These are phyloP conservation scores for Lethrus apterus DNA, from an alignment of 1,140 invertebrate genomes.

Conservation along the genomic window DNA sequence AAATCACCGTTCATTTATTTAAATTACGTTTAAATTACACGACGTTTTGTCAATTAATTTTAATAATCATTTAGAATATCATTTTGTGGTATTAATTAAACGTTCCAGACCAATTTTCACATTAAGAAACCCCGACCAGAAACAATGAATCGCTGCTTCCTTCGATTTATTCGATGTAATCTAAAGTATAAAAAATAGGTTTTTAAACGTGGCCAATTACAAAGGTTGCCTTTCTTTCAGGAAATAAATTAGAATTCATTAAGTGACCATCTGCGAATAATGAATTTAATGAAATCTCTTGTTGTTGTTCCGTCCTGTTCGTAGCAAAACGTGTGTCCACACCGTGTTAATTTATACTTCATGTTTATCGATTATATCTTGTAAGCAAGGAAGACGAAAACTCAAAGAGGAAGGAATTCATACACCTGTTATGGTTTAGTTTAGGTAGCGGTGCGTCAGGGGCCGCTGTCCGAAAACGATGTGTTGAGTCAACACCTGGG, in stretches of 20 bases:
- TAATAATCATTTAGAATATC: too few species aligned
- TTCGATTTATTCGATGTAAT: too few species aligned
- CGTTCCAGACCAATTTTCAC: too few species aligned
- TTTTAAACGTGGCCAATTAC: constrained; percentile 23
- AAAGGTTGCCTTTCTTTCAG: constrained; percentile 19
- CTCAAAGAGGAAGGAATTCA: too few species aligned
- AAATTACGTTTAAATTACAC: too few species aligned
- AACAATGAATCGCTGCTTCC: too few species aligned
- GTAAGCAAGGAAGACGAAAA: constrained; percentile 13
- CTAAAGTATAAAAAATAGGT: constrained; percentile 22
- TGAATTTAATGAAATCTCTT: constrained; percentile 21
- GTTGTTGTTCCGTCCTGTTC: constrained; percentile 23
- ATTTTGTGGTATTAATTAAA: too few species aligned
- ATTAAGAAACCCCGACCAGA: too few species aligned
- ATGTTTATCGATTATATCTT: constrained; percentile 22
- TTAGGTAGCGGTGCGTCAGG: constrained; percentile 1
- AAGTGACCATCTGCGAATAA: constrained; percentile 21
- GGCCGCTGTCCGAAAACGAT: not conserved
- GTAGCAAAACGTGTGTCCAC: constrained; percentile 21
- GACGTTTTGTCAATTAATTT: too few species aligned
- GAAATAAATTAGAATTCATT: constrained; percentile 19
- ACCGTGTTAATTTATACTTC: constrained; percentile 24
- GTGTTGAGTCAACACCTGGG: too few species aligned
- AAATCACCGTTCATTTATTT: too few species aligned
- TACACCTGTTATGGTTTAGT: constrained; percentile 10